These are phyloP conservation scores for Amphiprion clarkii DNA, from an alignment of 2,797 vertebrate species.

Conservation along the genomic window DNA sequence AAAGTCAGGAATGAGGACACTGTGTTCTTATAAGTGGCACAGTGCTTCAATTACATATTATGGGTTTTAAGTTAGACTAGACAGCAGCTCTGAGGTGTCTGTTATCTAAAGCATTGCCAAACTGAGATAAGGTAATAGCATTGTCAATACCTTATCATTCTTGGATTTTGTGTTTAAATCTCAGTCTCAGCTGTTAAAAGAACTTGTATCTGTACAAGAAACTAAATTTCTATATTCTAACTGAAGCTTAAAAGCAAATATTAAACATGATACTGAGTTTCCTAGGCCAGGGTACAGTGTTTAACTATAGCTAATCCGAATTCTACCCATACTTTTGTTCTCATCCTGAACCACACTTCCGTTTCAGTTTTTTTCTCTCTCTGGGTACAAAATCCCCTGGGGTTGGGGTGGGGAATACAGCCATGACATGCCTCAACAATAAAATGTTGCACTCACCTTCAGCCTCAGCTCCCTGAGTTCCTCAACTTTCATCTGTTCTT, in stretches of 20 bases:
- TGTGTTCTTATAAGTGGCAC: conserved; percentile 36
- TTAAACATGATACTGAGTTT: neutral
- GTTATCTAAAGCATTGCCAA: conserved; percentile 20
- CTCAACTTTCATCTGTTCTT: conserved; percentile 16
- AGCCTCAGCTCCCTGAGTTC: conserved; percentile 8
- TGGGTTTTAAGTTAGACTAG: conserved; percentile 26
- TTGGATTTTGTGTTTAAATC: conserved; percentile 16
- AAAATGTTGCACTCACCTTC: conserved; percentile 8
- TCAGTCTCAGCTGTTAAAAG: conserved; percentile 24
- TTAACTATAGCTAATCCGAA: neutral
- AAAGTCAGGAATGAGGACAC: conserved; percentile 22
- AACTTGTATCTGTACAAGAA: conserved; percentile 1
- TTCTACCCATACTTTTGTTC: neutral
- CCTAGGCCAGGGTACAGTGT: neutral
- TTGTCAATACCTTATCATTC: conserved; percentile 3
- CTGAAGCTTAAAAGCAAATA: conserved; percentile 1
- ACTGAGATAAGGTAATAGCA: conserved; percentile 3
- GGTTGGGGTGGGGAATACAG: neutral
- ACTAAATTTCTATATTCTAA: neutral
- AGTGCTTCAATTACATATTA: conserved; percentile 26
- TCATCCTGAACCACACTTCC: neutral
- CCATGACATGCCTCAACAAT: conserved; percentile 38
- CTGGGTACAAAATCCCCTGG: neutral
- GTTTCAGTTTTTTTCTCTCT: neutral
- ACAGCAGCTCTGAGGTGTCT: conserved; percentile 22